These are phyloP conservation scores for Drosophila orena DNA, from an alignment of 1,140 invertebrate species.

Conservation along the genomic window DNA sequence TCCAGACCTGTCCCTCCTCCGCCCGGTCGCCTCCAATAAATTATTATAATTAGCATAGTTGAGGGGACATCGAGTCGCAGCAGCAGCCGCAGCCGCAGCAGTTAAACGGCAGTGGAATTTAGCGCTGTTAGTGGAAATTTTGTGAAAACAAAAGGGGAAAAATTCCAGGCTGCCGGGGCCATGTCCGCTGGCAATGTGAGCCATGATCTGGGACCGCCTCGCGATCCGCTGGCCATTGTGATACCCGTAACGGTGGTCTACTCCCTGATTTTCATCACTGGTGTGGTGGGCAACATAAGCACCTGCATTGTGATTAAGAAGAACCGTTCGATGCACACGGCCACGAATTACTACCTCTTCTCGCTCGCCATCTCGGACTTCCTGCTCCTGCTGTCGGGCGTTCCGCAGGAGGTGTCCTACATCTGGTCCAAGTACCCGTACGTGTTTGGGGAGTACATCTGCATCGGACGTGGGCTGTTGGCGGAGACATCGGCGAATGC, in stretches of 20 bases:
- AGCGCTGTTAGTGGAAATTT: slow-evolving; percentile 73
- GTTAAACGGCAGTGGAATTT: slow-evolving; percentile 56
- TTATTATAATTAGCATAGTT: slow-evolving; percentile 81
- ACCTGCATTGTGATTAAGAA: slow-evolving; percentile 96
- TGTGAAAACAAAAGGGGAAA: slow-evolving; percentile 65
- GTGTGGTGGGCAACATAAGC: slow-evolving; percentile 95
- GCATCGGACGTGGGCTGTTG: slow-evolving; percentile 92
- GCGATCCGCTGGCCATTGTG: slow-evolving; percentile 90
- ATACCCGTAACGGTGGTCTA: slow-evolving; percentile 93
- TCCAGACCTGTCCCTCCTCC: slow-evolving; percentile 8
- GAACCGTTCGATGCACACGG: slow-evolving; percentile 97
- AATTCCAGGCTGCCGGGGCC: slow-evolving; percentile 23
- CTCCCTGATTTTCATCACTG: slow-evolving; percentile 92
- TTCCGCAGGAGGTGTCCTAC: slow-evolving; percentile 93
- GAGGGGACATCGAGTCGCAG: slow-evolving; percentile 36
- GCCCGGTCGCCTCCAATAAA: slow-evolving; percentile 62
- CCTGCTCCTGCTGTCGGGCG: slow-evolving; percentile 91
- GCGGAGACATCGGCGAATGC: slow-evolving; percentile 97
- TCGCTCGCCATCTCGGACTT: slow-evolving; percentile 97
- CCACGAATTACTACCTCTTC: slow-evolving; percentile 97
- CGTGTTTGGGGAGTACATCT: slow-evolving; percentile 94
- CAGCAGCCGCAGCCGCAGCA: slow-evolving; percentile 19
- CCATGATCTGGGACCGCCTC: slow-evolving; percentile 55
- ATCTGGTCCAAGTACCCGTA: slow-evolving; percentile 96
- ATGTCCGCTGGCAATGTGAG: slow-evolving; percentile 31